Evolutionary conservation across 2,797 vertebrate genomes (phyloP).

Genomic region (Chaetodon trifasciatus): DNA sequence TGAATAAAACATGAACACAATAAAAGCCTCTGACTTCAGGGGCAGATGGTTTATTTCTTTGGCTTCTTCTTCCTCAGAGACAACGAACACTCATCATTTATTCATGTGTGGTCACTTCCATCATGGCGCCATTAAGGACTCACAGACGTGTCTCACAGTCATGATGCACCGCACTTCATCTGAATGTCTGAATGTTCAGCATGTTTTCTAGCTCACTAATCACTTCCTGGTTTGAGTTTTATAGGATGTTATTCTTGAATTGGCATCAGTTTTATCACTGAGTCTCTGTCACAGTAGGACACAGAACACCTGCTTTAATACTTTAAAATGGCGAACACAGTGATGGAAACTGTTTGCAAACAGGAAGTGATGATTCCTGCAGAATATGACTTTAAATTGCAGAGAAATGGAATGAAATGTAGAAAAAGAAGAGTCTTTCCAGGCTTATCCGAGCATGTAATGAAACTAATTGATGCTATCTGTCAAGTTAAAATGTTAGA

Average conservation of each 20-base stretch:
- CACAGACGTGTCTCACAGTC: not conserved
- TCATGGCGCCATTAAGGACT: not conserved
- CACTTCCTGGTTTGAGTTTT: not conserved
- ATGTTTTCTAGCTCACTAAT: not conserved
- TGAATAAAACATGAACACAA: slow-evolving; percentile 8
- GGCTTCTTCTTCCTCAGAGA: not conserved
- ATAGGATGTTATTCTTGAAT: slow-evolving; percentile 19
- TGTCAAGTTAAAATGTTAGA: too few species aligned
- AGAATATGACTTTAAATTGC: too few species aligned
- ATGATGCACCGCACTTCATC: not conserved
- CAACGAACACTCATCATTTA: slow-evolving; percentile 17
- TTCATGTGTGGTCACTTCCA: slow-evolving; percentile 2
- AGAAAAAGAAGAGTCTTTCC: too few species aligned
- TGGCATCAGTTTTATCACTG: not conserved
- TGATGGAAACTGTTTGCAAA: too few species aligned
- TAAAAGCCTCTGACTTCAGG: slow-evolving; percentile 3
- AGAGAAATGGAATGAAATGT: too few species aligned
- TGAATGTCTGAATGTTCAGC: too few species aligned
- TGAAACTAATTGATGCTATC: too few species aligned
- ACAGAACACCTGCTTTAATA: slow-evolving; percentile 2
- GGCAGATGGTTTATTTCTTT: slow-evolving; percentile 4
- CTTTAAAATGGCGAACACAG: too few species aligned
- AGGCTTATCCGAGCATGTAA: too few species aligned
- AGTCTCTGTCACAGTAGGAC: not conserved
- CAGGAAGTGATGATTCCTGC: too few species aligned